Evolutionary conservation across 2,888 invertebrate species (phyloP).

Genomic region (Schrankia costaestrigalis): DNA sequence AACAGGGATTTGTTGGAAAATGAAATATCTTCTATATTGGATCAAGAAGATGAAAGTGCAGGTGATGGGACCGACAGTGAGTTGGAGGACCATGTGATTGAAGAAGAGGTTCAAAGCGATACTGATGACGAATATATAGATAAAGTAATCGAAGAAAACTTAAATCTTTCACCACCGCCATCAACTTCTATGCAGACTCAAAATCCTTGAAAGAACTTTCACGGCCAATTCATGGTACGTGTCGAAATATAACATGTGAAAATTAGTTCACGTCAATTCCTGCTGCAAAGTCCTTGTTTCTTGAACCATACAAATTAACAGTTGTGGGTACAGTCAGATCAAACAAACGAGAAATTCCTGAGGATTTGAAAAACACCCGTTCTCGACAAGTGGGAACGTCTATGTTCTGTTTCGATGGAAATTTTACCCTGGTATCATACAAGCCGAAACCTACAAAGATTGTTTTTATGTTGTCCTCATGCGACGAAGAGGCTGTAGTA

Average conservation of each 20-base stretch:
- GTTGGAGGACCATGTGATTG: too few relatives aligned
- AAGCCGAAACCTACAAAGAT: conserved; percentile 32
- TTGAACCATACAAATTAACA: conserved; percentile 8
- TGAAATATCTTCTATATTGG: too few relatives aligned
- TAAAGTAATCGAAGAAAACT: too few relatives aligned
- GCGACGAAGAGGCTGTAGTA: conserved; percentile 5
- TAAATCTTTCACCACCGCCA: too few relatives aligned
- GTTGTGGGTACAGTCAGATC: conserved; percentile 6
- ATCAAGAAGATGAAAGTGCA: too few relatives aligned
- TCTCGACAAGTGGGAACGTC: conserved; percentile 29
- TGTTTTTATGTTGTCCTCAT: conserved; percentile 15
- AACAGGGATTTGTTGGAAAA: too few relatives aligned
- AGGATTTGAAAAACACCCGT: conserved; percentile 24
- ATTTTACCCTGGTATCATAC: conserved; percentile 35
- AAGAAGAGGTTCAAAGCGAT: too few relatives aligned
- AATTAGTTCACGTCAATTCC: conserved; percentile 13
- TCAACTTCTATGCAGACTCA: too few relatives aligned
- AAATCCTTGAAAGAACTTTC: too few relatives aligned
- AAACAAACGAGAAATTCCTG: conserved; percentile 35
- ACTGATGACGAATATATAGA: too few relatives aligned
- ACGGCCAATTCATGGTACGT: not conserved
- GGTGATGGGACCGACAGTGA: too few relatives aligned
- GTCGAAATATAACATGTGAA: conserved; percentile 7
- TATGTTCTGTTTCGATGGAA: conserved; percentile 33
- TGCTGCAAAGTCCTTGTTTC: conserved; percentile 2